Base-by-base conservation (phyloP, 1,140 invertebrate genomes). In the Achatina immaculata region DNA sequence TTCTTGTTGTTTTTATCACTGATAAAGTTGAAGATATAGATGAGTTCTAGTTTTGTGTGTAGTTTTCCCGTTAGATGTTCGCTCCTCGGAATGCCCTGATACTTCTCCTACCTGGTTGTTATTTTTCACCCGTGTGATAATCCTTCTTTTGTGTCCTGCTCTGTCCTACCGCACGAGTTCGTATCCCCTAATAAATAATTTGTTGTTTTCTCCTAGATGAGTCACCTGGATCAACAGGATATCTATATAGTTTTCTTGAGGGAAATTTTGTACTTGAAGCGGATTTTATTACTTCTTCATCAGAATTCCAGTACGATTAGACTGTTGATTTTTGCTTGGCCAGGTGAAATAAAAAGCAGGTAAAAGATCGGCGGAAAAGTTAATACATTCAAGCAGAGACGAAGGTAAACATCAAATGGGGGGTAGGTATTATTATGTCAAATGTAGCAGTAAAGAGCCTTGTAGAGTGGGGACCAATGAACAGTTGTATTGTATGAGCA, bases 171-270 rank as follows among this genome's bases (percentile, higher is more conserved):
- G 1, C 3, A 68, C n/a, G 34, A 9, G 19, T 40, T 68, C 65
- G 19, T 21, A 68, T 24, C 65, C 31, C 19, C 65, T 34, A n/a
- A 68, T 31, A 36, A 16, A 40, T 24, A 68, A 68, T 40, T 16
- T 68, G 28, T n/a, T 21, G 65, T 31, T 40, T 68, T 34, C 31
- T 3, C 34, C 34, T n/a, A 68, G 34, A 31, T 68, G 28, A 9
- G 65, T 68, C 34, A 31, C 65, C 65, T 68, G 11, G 38, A 68
- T 24, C 3, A 24, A 68, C 65, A 68, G 65, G n/a, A 68, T n/a
- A 68, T 68, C 21, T 68, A 68, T 68, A 3, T 68, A 7, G 14
- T 68, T n/a, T 34, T 24, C 34, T 6, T 36, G 38, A 21, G 34
- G 65, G 21, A 68, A 68, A 31, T 68, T 68, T 40, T 68, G n/a